Percentiles rank a stretch among this genome's conserved stretches.
Conservation (phyloP, 2,797 vertebrate genomes). For the Calcarius lapponicus region DNA sequence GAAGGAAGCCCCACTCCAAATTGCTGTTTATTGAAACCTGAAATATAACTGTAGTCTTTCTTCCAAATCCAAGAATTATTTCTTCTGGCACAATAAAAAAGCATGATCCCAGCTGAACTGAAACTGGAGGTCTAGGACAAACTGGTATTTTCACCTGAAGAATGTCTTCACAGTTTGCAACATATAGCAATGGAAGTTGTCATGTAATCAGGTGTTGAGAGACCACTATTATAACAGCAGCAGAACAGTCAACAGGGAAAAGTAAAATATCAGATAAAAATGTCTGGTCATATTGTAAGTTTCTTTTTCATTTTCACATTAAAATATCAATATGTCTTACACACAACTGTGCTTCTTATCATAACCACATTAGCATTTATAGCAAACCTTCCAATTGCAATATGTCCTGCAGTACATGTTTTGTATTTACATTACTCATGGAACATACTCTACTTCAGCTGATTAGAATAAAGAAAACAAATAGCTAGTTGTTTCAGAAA, state of each 20-base stretch:
- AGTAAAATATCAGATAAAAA: background rate
- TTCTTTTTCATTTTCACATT: background rate
- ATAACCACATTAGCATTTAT: background rate
- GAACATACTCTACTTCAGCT: background rate
- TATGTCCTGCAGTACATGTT: background rate
- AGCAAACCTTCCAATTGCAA: background rate
- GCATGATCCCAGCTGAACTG: accelerated
- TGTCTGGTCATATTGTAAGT: background rate
- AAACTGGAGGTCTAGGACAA: background rate
- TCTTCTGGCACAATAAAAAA: background rate
- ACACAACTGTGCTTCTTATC: background rate
- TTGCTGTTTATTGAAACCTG: background rate
- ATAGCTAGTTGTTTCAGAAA: background rate
- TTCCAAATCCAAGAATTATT: background rate
- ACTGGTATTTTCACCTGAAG: background rate
- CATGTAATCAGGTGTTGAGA: background rate
- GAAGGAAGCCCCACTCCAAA: background rate
- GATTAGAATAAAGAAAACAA: background rate
- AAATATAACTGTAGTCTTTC: background rate
- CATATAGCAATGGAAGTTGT: background rate
- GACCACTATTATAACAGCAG: background rate
- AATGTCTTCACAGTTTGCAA: background rate
- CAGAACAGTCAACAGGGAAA: background rate
- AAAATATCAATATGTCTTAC: background rate
- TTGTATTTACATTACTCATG: background rate